phyloP scores from a whole-genome alignment of 2,888 invertebrate genomes.

The Trissolcus brochymenae region DNA sequence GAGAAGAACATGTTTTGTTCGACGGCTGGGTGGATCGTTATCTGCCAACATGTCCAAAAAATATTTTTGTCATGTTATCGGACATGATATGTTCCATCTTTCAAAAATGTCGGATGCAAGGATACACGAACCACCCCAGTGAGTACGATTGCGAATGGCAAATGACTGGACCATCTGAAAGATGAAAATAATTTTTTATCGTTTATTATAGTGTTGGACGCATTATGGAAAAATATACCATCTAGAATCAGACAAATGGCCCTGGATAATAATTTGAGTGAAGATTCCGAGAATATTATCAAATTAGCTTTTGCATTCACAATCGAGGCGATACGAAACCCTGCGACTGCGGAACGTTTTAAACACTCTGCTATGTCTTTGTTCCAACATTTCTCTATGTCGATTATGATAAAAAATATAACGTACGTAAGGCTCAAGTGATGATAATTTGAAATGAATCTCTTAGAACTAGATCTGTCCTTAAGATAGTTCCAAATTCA shows the following conservation, averaged over 20 bases:
- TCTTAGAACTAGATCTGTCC: background rate
- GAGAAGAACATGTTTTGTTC: slow-evolving; percentile 66
- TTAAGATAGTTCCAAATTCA: background rate
- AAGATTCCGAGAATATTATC: slow-evolving; percentile 67
- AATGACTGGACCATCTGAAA: background rate
- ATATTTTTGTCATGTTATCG: slow-evolving; percentile 64
- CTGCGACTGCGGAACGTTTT: slow-evolving; percentile 65
- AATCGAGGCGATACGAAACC: slow-evolving; percentile 67
- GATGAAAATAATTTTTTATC: slow-evolving; percentile 6
- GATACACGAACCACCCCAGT: slow-evolving; percentile 59
- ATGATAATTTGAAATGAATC: background rate
- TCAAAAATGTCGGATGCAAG: slow-evolving; percentile 63
- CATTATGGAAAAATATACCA: slow-evolving; percentile 70
- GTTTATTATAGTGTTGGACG: slow-evolving; percentile 65
- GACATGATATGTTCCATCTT: slow-evolving; percentile 65
- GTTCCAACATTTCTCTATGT: slow-evolving; percentile 71
- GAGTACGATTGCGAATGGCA: slow-evolving; percentile 8
- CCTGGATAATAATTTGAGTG: slow-evolving; percentile 63
- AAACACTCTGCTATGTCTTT: slow-evolving; percentile 69
- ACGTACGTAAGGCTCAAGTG: slow-evolving; percentile 59
- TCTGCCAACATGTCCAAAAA: slow-evolving; percentile 68
- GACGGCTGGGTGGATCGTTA: slow-evolving; percentile 74
- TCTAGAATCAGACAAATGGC: slow-evolving; percentile 70
- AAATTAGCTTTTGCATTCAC: slow-evolving; percentile 71
- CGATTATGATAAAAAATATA: slow-evolving; percentile 70